Conservation (phyloP, 2,113 vertebrate species). For the Falco punctatus region DNA sequence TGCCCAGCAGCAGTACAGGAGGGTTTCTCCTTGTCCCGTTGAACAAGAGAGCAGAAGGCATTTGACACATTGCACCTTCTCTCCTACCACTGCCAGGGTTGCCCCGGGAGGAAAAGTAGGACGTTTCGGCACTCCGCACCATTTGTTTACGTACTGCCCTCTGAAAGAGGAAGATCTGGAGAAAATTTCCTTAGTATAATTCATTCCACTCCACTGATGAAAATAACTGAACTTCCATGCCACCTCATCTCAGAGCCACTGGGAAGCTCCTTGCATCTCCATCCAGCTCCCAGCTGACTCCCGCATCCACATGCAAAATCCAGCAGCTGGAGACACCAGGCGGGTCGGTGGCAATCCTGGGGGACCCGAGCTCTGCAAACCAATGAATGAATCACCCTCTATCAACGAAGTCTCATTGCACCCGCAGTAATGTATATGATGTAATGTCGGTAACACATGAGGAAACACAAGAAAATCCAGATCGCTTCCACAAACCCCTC, state of each 20-base stretch:
- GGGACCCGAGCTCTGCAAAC: accelerated
- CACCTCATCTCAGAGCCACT: neutral
- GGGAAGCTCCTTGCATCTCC: neutral
- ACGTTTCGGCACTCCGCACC: neutral
- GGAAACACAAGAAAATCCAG: neutral
- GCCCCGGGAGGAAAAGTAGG: neutral
- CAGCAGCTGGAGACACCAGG: neutral
- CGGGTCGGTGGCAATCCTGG: accelerated
- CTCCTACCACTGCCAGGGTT: neutral
- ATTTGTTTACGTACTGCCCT: neutral
- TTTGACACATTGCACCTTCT: neutral
- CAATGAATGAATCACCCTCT: neutral
- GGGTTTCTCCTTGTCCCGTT: neutral
- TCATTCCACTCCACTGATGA: neutral
- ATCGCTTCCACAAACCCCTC: neutral
- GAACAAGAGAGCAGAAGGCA: neutral
- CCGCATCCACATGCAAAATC: neutral
- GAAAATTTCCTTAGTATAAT: neutral
- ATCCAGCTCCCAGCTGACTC: neutral
- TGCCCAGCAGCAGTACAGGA: neutral
- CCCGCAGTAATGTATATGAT: too few species aligned
- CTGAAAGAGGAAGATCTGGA: neutral
- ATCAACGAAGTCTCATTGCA: neutral
- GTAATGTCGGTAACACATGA: accelerated
- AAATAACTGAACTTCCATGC: neutral